Conservation (phyloP, 2,888 invertebrate species). For the Hypomecis punctinalis region DNA sequence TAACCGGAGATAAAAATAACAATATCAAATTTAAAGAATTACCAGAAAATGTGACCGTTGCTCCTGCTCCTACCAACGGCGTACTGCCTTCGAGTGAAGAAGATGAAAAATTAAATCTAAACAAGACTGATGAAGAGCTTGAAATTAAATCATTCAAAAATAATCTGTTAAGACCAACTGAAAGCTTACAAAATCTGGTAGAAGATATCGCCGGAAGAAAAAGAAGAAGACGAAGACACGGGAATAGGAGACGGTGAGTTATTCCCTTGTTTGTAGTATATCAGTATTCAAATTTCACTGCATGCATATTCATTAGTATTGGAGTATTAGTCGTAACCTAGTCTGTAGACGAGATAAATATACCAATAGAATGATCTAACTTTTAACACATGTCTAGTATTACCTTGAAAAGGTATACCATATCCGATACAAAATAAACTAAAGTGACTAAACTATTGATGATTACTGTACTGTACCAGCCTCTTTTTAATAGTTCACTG, state of each 20-base stretch:
- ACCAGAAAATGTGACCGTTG: conserved; percentile 77
- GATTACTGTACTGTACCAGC: too few relatives aligned
- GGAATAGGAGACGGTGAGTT: conserved; percentile 75
- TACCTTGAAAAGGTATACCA: too few relatives aligned
- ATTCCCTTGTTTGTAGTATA: too few relatives aligned
- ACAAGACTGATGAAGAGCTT: conserved; percentile 60
- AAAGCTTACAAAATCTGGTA: conserved; percentile 71
- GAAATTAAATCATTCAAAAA: conserved; percentile 56
- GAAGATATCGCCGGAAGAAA: conserved; percentile 60
- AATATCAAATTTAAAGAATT: conserved; percentile 75
- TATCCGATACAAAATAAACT: too few relatives aligned
- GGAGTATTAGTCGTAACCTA: too few relatives aligned
- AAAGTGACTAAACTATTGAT: too few relatives aligned
- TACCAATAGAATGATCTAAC: too few relatives aligned
- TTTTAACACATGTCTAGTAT: too few relatives aligned
- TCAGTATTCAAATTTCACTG: too few relatives aligned
- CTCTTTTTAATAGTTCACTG: too few relatives aligned
- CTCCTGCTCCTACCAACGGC: conserved; percentile 79
- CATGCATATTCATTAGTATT: too few relatives aligned
- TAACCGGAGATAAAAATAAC: conserved; percentile 79
- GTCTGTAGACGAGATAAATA: too few relatives aligned
- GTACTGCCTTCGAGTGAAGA: conserved; percentile 71
- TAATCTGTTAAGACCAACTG: conserved; percentile 71
- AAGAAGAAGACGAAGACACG: conserved; percentile 72
- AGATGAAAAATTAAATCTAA: conserved; percentile 68